phyloP scores from a whole-genome alignment of 2,797 vertebrate species.

The Capromys pilorides region DNA sequence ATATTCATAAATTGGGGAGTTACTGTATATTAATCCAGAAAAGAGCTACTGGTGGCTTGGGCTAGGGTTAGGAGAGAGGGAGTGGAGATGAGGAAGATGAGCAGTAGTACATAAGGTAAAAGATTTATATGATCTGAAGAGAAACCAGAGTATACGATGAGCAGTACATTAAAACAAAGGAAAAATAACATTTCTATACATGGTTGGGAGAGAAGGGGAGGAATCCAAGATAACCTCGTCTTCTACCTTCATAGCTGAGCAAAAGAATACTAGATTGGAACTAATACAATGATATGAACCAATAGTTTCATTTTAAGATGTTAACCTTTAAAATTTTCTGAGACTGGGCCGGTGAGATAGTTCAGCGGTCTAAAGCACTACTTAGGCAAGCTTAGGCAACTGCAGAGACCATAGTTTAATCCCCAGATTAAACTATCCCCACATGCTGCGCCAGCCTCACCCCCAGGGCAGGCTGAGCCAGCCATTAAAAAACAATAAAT shows the following conservation, averaged over 20 bases:
- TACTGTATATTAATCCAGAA: background rate
- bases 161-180: too few relatives aligned
- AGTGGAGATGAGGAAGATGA: slow-evolving; percentile 28
- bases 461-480: too few relatives aligned
- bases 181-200: slow-evolving; percentile 4
- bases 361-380: too few relatives aligned
- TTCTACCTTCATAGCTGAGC: slow-evolving; percentile 18
- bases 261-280: background rate
- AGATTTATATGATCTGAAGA: too few relatives aligned
- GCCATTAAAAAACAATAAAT: too few relatives aligned
- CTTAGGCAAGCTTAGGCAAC: too few relatives aligned
- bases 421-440: too few relatives aligned
- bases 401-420: too few relatives aligned
- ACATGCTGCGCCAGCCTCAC: too few relatives aligned
- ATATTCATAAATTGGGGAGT: background rate
- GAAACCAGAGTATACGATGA: too few relatives aligned
- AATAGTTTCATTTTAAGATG: slow-evolving; percentile 38
- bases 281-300: background rate
- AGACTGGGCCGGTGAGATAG: background rate
- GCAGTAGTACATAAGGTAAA: background rate
- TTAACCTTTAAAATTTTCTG: slow-evolving; percentile 34
- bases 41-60: background rate
- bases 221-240: background rate
- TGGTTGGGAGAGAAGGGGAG: background rate
- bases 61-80: background rate